Evolutionary conservation across 2,888 invertebrate genomes (phyloP).

Genomic region (Leucania comma): DNA sequence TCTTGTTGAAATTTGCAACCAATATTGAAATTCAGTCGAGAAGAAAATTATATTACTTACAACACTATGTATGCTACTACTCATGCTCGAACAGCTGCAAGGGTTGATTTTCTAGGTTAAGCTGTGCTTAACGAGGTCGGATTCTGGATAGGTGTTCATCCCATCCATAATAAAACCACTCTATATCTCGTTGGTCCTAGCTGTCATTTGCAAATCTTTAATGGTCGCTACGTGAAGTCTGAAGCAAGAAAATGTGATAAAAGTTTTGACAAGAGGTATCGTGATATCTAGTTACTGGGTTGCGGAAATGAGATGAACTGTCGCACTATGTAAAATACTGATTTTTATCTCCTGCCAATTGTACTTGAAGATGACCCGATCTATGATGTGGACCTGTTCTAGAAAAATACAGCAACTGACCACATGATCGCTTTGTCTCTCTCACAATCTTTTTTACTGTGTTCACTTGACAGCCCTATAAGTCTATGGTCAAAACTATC

Average conservation of each 20-base stretch:
- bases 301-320: no score
- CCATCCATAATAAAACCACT: no score
- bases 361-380: not conserved
- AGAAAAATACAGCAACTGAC: not conserved
- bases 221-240: not conserved
- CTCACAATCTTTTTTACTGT: not conserved
- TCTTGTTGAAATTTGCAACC: no score
- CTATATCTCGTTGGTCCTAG: not conserved
- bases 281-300: not conserved
- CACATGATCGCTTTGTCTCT: not conserved
- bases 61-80: not conserved
- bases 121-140: not conserved
- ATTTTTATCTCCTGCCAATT: not conserved
- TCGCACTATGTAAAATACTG: not conserved
- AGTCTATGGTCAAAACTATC: conserved; percentile 23
- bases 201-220: not conserved
- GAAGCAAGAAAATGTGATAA: not conserved
- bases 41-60: not conserved
- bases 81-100: no score
- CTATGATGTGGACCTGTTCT: not conserved
- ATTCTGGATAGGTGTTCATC: not conserved
- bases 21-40: no score
- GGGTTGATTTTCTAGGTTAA: no score
- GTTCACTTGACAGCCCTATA: not conserved
- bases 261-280: not conserved